A percentile compares a stretch with the other conserved stretches of the same genome.
These are phyloP conservation scores for Pentamera pediparva DNA, from an alignment of 53 echinoderm and acorn worm genomes.

Conservation along the genomic window DNA sequence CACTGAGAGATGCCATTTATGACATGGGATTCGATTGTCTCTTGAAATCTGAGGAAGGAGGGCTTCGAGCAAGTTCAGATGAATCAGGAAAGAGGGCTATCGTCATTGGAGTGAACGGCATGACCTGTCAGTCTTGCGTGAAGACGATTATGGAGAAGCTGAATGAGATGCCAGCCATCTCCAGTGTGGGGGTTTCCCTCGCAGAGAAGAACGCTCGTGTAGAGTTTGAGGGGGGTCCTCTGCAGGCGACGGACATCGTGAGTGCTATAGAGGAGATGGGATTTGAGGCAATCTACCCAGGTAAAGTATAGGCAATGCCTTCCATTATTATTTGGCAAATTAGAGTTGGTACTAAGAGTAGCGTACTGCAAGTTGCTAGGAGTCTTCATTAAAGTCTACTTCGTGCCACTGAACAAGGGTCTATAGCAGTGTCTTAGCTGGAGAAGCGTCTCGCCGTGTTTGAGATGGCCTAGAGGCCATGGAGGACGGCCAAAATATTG, in stretches of 20 bases:
- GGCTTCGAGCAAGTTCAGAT: too few relatives aligned
- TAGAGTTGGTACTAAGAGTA: too few relatives aligned
- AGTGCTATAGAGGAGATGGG: constrained; percentile 86
- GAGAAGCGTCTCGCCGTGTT: too few relatives aligned
- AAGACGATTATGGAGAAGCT: constrained; percentile 71
- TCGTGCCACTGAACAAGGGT: too few relatives aligned
- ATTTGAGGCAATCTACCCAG: constrained; percentile 62
- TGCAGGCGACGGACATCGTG: constrained; percentile 46
- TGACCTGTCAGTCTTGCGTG: constrained; percentile 92
- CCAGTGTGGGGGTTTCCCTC: constrained; percentile 61
- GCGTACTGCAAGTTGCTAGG: too few relatives aligned
- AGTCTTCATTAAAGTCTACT: too few relatives aligned
- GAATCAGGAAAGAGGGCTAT: constrained; percentile 17
- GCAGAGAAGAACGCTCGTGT: constrained; percentile 58
- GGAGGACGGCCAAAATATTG: too few relatives aligned
- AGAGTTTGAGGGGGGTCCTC: constrained; percentile 47
- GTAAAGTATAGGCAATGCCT: too few relatives aligned
- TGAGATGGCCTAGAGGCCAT: too few relatives aligned
- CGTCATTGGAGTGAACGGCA: constrained; percentile 59
- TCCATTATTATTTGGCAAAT: too few relatives aligned
- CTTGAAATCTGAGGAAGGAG: not conserved
- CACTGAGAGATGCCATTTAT: constrained; percentile 61
- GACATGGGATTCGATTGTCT: constrained; percentile 86
- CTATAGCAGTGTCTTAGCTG: too few relatives aligned
- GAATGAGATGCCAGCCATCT: constrained; percentile 54